Evolutionary conservation across 2,113 vertebrate species (phyloP), one percentile per base, ranked within the genome.

Genomic region (Notiomystis cincta): DNA sequence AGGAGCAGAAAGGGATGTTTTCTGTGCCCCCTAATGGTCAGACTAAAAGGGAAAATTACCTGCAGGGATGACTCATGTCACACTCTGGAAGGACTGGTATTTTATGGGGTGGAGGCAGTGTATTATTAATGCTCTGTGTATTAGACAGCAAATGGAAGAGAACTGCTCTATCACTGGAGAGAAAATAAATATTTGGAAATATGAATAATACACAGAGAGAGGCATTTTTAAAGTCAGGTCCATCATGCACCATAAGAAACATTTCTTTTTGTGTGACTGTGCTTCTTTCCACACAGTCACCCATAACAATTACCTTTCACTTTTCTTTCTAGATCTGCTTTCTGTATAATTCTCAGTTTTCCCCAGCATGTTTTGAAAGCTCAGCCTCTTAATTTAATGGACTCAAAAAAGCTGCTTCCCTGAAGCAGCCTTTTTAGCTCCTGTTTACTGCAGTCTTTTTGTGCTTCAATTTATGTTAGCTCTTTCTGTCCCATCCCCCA

Each of bases 321-420:
- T 81, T 77, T 33, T 51, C 15, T 69, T 51, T 53, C 50, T 7
- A 85, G 4, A 37, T 56, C 44, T 89, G 16, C 33, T 84, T 77
- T 81, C 72, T 67, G 13, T 58, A 4, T 47, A 66, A 80, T 67
- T 13, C 6, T 40, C 2, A 0, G 0, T n/a, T 73, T 83, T 31
- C 1, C 18, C 9, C 11, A 33, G 42, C 23, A 18, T 28, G 8
- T 56, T 81, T 84, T 81, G 24, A 54, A 84, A 78, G 37, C 18
- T 71, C 44, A 87, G 0, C 22, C 37, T 67, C 84, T 40, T 67
- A 56, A 89, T 94, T 72, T 91, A 84, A 56, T 45, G 61, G 31
- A 50, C 48, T 64, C 20, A 9, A 72, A 67, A 67, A 70, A 91
- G 4, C 57, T 73, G 11, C 42, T 76, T 90, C 28, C 38, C 44